Evolutionary conservation across 1,140 invertebrate genomes (phyloP), one percentile per base, ranked within the genome.

Genomic region (Drosophila murphyi): DNA sequence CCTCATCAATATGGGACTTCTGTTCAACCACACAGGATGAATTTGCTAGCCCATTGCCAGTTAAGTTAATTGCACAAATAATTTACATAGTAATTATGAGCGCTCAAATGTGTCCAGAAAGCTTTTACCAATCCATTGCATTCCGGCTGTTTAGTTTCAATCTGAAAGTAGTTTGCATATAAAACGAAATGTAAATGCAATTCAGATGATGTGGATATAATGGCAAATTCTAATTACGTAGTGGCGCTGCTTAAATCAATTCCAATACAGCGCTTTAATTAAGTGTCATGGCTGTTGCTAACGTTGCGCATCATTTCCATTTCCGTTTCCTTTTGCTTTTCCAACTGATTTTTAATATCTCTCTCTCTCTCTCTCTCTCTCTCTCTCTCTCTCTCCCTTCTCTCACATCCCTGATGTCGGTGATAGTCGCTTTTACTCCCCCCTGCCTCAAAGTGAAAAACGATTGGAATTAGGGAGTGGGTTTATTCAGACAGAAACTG

Each of bases 71-170:
- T 82, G 76, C 78, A 78, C 86, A 79, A 87, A 82, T 82, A 72
- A 86, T 86, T 86, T 87, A 79, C 82, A 86, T 86, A 82, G 67
- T 70, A 82, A 86, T 86, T 87, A 86, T 63, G 64, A 20, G 63
- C n/a, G 39, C 32, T 48, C 55, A 62, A 67, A 50, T 47, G 61
- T 29, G 71, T 62, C 45, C 51, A 47, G 50, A 55, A 68, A 59
- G 69, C 41, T 50, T 35, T 52, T 7, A 29, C 63, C 60, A 31
- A 47, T 43, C 10, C 29, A 39, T 41, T 55, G 45, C 56, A 65
- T n/a, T 41, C 5, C 35, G 5, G 35, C 35, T 39, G 37, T 39
- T 39, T 31, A 28, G 7, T 43, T 57, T 8, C 35, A 31, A 37
- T 35, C 12, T 20, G 32, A 45, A 43, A 12, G 20, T 76, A 51